These are phyloP conservation scores for Hololepta plana DNA, from an alignment of 2,888 invertebrate genomes.

Conservation along the genomic window DNA sequence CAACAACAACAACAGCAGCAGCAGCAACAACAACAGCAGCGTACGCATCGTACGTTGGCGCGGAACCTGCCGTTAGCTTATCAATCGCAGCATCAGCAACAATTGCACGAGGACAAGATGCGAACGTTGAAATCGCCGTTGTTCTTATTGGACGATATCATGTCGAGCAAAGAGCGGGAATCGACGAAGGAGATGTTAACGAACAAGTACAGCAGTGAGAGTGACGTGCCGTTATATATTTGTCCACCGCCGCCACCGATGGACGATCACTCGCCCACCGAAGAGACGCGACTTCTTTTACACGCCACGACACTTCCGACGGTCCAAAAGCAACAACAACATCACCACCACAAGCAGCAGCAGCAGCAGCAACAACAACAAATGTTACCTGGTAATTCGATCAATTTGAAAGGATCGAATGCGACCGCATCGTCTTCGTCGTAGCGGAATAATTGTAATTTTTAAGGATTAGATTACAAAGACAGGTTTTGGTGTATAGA, in stretches of 20 bases:
- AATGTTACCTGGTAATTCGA: too few species aligned
- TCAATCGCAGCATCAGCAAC: conserved; percentile 10
- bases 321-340: background rate
- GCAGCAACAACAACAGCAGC: background rate
- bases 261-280: conserved; percentile 32
- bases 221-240: conserved; percentile 29
- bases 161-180: conserved; percentile 16
- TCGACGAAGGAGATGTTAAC: background rate
- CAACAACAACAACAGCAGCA: conserved; percentile 8
- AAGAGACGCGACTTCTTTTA: conserved; percentile 29
- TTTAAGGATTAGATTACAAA: too few species aligned
- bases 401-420: too few species aligned
- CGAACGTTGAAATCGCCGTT: conserved; percentile 25
- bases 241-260: conserved; percentile 34
- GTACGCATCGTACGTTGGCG: conserved; percentile 6
- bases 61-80: conserved; percentile 11
- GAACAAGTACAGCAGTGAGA: conserved; percentile 13
- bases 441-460: too few species aligned
- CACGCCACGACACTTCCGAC: conserved; percentile 12
- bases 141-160: conserved; percentile 27
- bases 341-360: background rate
- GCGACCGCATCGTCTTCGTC: too few species aligned
- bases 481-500: too few species aligned
- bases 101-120: conserved; percentile 19
- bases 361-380: background rate